These are phyloP conservation scores for Arctia plantaginis DNA, from an alignment of 2,888 invertebrate genomes.

Conservation along the genomic window DNA sequence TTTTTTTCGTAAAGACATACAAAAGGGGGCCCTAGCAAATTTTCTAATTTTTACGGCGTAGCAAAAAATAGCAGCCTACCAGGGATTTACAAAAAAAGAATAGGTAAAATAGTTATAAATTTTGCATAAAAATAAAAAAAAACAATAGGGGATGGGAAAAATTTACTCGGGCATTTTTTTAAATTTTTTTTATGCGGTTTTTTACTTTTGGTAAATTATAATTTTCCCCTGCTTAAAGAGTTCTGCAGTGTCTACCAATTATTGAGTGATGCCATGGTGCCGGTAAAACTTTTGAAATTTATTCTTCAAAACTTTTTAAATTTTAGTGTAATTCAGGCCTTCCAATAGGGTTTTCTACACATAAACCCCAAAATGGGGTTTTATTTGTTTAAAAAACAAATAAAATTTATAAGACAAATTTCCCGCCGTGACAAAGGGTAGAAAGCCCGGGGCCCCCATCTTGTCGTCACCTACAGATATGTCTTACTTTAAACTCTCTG, in stretches of 20 bases:
- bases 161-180: too few species aligned
- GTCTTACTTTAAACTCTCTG: background rate
- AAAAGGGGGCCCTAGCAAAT: background rate
- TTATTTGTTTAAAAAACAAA: conserved; percentile 8
- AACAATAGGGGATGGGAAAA: too few species aligned
- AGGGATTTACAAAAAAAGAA: background rate
- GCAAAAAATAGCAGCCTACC: background rate
- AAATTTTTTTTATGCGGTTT: too few species aligned
- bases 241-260: too few species aligned
- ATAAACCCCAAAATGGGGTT: too few species aligned
- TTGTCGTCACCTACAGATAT: conserved; percentile 8
- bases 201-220: too few species aligned
- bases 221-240: too few species aligned
- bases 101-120: background rate
- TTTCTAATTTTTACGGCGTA: background rate
- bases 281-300: too few species aligned
- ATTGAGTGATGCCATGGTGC: too few species aligned
- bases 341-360: background rate
- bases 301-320: too few species aligned
- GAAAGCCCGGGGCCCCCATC: conserved; percentile 6
- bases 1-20: background rate
- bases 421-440: background rate
- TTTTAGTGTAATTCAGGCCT: too few species aligned
- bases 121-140: too few species aligned
- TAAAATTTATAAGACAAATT: background rate